Evolutionary conservation across 2,113 vertebrate species (phyloP).

Genomic region (Vireo altiloquus): DNA sequence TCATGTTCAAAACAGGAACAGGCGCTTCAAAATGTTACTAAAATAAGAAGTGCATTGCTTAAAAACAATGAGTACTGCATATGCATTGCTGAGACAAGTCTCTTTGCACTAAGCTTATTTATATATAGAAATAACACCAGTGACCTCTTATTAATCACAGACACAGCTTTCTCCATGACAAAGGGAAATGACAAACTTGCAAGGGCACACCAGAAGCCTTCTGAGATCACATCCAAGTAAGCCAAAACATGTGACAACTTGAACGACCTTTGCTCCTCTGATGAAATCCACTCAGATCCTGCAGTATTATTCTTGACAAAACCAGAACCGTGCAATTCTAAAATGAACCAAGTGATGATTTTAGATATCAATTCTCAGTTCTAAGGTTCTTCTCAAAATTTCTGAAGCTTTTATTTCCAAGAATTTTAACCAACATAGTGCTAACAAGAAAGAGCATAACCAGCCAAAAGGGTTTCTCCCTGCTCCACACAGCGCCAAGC

Average conservation of each 20-base stretch:
- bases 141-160: background rate
- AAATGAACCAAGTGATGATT: background rate
- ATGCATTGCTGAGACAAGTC: background rate
- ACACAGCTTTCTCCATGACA: background rate
- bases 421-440: background rate
- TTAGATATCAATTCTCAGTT: background rate
- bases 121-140: slow-evolving; percentile 19
- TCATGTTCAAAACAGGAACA: background rate
- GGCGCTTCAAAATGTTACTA: background rate
- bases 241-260: background rate
- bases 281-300: background rate
- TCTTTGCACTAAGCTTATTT: background rate
- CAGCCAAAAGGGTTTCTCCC: background rate
- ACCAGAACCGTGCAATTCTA: background rate
- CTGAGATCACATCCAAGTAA: background rate
- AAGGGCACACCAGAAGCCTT: background rate
- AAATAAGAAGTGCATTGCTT: slow-evolving; percentile 34
- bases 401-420: background rate
- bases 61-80: slow-evolving; percentile 10
- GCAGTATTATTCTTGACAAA: background rate
- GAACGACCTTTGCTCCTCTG: background rate
- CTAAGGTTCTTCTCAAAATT: background rate
- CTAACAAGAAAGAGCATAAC: background rate
- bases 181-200: slow-evolving; percentile 14
- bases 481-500: fast-evolving